Evolutionary conservation across 1,140 invertebrate genomes (phyloP).

Genomic region (Procambarus virginalis): DNA sequence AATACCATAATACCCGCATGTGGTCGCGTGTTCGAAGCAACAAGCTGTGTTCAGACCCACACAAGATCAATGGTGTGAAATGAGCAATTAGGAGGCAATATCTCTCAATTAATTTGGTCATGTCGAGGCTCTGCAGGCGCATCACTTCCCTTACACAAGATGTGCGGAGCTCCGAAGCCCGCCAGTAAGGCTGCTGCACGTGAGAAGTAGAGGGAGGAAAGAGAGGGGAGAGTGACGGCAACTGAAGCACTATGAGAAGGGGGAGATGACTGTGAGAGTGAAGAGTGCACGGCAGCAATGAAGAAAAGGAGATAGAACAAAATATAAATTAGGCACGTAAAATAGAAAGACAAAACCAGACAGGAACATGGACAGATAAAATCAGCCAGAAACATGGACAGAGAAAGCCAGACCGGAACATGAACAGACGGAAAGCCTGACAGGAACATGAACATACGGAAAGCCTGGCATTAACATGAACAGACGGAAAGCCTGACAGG

Average conservation of each 20-base stretch:
- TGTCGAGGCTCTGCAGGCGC: too few species aligned
- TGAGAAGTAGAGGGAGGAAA: neutral
- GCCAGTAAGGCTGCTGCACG: too few species aligned
- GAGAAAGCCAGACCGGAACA: constrained; percentile 30
- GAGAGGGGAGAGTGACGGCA: neutral
- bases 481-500: too few species aligned
- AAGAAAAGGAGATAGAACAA: neutral
- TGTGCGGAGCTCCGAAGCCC: too few species aligned
- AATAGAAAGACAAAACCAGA: constrained; percentile 1
- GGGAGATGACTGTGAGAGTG: neutral
- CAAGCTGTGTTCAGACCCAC: neutral
- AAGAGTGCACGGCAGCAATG: neutral
- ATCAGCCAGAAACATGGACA: neutral
- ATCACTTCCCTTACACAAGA: neutral
- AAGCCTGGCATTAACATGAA: too few species aligned
- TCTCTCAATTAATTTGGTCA: neutral
- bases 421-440: constrained; percentile 15
- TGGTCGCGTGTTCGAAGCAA: neutral
- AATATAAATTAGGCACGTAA: too few species aligned
- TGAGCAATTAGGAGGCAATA: neutral
- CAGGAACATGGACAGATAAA: constrained; percentile 21
- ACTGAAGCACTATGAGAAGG: neutral
- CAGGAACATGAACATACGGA: neutral
- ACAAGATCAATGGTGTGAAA: neutral
- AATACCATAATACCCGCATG: neutral